Evolutionary conservation across 2,797 vertebrate species (phyloP), one percentile per base, ranked within the genome.

Genomic region (Cyclopterus lumpus): DNA sequence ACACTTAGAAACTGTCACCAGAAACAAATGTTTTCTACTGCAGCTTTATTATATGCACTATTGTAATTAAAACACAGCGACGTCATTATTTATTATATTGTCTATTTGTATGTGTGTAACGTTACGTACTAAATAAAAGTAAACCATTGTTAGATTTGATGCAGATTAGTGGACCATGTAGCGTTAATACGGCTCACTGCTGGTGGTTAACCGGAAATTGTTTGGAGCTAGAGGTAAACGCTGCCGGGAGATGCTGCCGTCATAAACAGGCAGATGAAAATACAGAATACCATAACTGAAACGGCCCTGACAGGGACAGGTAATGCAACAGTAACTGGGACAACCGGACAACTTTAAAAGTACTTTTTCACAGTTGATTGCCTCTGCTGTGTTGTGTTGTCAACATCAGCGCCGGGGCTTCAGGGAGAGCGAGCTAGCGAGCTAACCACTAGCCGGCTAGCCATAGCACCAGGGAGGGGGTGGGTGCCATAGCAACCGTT

Each of bases 401-500:
- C 22, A 66, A 78, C 44, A 36, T 72, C 36, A 32, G 40, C 34
- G 38, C 32, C 3, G 12, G 55, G 51, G 40, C 55, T 68, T 55
- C 20, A 16, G 11, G 8, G 40, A 32, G 60, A 14, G 42, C 59
- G 40, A 65, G 58, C 71, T 66, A 53, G 28, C 67, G 64, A 64
- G 65, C 73, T 57, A 75, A 58, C 51, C 32, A n/a, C 42, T 82
- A 53, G 79, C 75, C 75, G 46, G 57, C 48, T 89, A 84, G 84
- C 76, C 30, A 57, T 87, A 86, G 92, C 93, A 88, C 88, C 88
- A 67, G 86, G 88, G 89, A 89, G 90, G 92, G 88, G 85, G 83
- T 92, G 94, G 95, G 81, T 96, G 92, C 94, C 95, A 96, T 96
- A 95, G 95, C 95, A 96, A 96, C 95, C 92, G 92, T 87, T 73